Evolutionary conservation across 1,140 invertebrate genomes (phyloP), one percentile per base, ranked within the genome.

Genomic region (Dendroctonus ponderosae): DNA sequence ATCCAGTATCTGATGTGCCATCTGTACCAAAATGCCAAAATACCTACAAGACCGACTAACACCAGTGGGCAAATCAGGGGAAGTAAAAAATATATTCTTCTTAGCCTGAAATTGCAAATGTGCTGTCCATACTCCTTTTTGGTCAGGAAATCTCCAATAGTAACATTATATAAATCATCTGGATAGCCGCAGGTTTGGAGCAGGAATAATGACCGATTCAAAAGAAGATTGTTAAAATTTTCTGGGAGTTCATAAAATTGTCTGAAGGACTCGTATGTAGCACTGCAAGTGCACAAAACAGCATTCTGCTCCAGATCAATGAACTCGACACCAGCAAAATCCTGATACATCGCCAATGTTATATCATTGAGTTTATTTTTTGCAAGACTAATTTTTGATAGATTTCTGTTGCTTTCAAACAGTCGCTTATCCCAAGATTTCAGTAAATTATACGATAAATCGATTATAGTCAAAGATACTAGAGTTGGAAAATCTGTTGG

Each of bases 351-450:
- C n/a, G 79, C 80, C 41, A 78, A 46, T 9, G 80, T 83, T 14
- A 85, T 77, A 66, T 80, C 79, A 6, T 80, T 79, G 49, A 86
- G 79, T 75, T 83, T 82, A 72, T 86, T 86, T 40, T 82, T 77
- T 4, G 75, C 76, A 42, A 85, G 69, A 60, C 77, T 74, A 1
- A 85, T 26, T 37, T 74, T 76, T 5, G 68, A 66, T 5, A 83
- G 72, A 15, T 70, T 62, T 9, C 67, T 70, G 12, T 81, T 77
- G 49, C 77, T 74, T 9, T 72, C 54, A 70, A 85, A 84, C 51
- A 84, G 42, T 38, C 77, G 76, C 38, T 75, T 74, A 74, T 81
- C 78, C 82, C 84, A 84, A 2, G 79, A 74, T 48, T 78, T 75
- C 14, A 85, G 66, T 6, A 79, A 68, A 76, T 85, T 85, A 60